Conservation (phyloP, 2,888 invertebrate species). For the Melinaea marsaeus region DNA sequence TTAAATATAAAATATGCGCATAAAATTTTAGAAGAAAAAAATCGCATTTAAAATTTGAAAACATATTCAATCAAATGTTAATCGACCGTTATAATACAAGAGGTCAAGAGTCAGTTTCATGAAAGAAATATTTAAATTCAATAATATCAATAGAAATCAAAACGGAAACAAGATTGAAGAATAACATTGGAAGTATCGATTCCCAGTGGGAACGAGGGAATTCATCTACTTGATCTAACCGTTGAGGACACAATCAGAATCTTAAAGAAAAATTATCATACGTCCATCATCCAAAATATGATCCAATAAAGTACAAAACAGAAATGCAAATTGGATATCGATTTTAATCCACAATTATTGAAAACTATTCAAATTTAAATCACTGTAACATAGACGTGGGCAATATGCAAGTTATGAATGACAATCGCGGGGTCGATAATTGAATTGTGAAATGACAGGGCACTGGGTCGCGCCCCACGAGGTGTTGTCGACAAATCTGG, state of each 20-base stretch:
- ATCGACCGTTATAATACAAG: slow-evolving; percentile 55
- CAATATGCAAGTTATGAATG: slow-evolving; percentile 46
- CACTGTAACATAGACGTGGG: slow-evolving; percentile 56
- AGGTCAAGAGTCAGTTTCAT: slow-evolving; percentile 51
- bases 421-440: slow-evolving; percentile 42
- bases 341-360: slow-evolving; percentile 40
- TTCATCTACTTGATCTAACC: slow-evolving; percentile 47
- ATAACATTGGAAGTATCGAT: slow-evolving; percentile 60
- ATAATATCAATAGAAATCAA: slow-evolving; percentile 62
- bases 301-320: slow-evolving; percentile 63
- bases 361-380: slow-evolving; percentile 61
- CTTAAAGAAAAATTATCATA: slow-evolving; percentile 65
- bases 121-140: slow-evolving; percentile 45
- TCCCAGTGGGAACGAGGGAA: slow-evolving; percentile 42
- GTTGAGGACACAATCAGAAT: slow-evolving; percentile 46
- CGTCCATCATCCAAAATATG: slow-evolving; percentile 70
- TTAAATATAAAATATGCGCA: no score
- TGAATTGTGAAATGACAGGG: slow-evolving; percentile 53
- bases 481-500: slow-evolving; percentile 54
- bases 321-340: slow-evolving; percentile 69
- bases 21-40: background rate
- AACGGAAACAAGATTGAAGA: slow-evolving; percentile 70
- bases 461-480: slow-evolving; percentile 71
- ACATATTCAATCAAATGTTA: background rate
- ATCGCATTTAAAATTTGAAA: background rate